Conservation (phyloP, 64 coral and sea anemone genomes). For the Pachyseris speciosa region DNA sequence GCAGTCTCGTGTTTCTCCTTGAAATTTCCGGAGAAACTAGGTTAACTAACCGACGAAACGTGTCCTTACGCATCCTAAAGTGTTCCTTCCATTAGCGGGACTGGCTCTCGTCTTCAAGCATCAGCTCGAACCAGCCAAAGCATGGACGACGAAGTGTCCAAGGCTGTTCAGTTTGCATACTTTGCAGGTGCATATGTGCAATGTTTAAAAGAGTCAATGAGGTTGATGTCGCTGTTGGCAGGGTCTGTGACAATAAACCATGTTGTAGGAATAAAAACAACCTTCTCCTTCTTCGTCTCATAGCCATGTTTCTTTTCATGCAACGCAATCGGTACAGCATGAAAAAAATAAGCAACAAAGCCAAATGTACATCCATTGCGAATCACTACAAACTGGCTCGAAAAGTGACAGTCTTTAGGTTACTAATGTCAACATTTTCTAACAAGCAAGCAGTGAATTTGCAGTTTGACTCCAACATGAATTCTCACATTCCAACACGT, state of each 20-base stretch:
- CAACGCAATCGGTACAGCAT: too few species aligned
- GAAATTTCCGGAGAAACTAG: conserved; percentile 46
- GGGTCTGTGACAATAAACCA: background rate
- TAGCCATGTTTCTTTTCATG: too few species aligned
- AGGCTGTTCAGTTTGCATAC: background rate
- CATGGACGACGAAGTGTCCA: conserved; percentile 38
- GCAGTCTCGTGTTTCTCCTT: conserved; percentile 8
- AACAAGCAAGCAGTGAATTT: too few species aligned
- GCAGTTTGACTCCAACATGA: too few species aligned
- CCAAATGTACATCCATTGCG: background rate
- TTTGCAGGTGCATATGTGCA: background rate
- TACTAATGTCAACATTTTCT: too few species aligned
- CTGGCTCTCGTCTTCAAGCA: background rate
- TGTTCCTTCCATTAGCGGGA: conserved; percentile 70
- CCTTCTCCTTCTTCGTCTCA: too few species aligned
- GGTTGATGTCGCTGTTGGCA: background rate
- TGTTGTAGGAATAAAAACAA: too few species aligned
- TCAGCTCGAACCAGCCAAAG: conserved; percentile 46
- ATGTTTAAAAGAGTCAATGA: background rate
- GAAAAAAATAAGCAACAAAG: too few species aligned
- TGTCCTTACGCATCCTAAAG: conserved; percentile 61
- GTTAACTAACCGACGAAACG: conserved; percentile 30
- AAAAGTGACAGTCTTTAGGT: background rate
- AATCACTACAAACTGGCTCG: background rate
- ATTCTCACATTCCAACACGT: background rate